Evolutionary conservation across 2,113 vertebrate species (phyloP).

Genomic region (Trematocara macrostoma): DNA sequence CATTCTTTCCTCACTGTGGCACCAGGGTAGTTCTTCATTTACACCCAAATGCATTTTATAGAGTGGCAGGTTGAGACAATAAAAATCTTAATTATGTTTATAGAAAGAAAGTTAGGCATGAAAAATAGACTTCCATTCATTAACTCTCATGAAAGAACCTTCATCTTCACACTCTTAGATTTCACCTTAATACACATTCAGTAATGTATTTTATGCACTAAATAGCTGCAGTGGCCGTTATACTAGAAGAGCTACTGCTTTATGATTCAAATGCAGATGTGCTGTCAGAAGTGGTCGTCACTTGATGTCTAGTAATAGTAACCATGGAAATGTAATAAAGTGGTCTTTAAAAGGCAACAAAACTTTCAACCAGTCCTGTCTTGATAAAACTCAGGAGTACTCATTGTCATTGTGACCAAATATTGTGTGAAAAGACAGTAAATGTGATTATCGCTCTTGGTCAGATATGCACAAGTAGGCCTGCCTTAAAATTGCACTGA

Average conservation of each 20-base stretch:
- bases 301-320: neutral
- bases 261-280: neutral
- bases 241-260: neutral
- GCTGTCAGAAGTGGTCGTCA: neutral
- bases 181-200: neutral
- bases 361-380: neutral
- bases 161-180: neutral
- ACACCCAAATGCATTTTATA: neutral
- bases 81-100: neutral
- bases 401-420: neutral
- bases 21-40: neutral
- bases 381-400: neutral
- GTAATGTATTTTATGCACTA: neutral
- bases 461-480: neutral
- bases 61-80: neutral
- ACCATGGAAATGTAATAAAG: neutral
- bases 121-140: neutral
- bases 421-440: neutral
- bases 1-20: neutral
- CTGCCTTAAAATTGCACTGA: neutral
- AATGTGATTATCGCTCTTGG: neutral
- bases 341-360: neutral
- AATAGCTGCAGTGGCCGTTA: neutral
- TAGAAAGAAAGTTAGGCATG: neutral
- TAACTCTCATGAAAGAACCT: neutral